Conservation (phyloP, 2,888 invertebrate species). For the Orchesellides sinensis region DNA sequence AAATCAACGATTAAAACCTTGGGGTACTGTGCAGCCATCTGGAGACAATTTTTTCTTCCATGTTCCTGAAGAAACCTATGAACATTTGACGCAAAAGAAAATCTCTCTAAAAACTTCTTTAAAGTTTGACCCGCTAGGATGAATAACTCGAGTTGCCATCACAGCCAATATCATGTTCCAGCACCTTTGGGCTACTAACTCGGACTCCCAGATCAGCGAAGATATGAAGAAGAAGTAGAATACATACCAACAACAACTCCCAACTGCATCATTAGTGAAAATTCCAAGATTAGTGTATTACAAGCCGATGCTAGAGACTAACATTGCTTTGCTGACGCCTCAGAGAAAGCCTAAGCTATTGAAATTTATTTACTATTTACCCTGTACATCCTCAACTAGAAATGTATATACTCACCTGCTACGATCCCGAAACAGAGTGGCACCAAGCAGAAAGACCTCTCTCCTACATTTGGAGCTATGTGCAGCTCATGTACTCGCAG, state of each 20-base stretch:
- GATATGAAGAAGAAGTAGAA: conserved; percentile 15
- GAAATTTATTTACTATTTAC: conserved; percentile 1
- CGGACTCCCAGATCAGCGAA: conserved; percentile 33
- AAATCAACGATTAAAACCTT: conserved; percentile 47
- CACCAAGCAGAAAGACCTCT: conserved; percentile 71
- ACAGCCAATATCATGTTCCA: conserved; percentile 44
- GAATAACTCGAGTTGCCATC: conserved; percentile 40
- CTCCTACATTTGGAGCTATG: conserved; percentile 75
- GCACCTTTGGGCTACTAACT: conserved; percentile 38
- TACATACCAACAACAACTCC: background rate
- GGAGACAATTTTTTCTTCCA: conserved; percentile 36
- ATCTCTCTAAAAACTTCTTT: conserved; percentile 25
- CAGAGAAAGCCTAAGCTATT: conserved; percentile 6
- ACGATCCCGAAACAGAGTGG: conserved; percentile 70
- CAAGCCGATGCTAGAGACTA: background rate
- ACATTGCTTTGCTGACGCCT: conserved; percentile 17
- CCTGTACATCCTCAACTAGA: background rate
- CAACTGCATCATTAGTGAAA: background rate
- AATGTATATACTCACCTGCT: conserved; percentile 36
- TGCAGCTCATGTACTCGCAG: conserved; percentile 74
- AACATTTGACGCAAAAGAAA: conserved; percentile 16
- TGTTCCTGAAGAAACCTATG: background rate
- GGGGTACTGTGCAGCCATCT: conserved; percentile 36
- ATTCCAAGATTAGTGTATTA: conserved; percentile 43
- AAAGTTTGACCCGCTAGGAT: conserved; percentile 55